phyloP scores from a whole-genome alignment of 2,888 invertebrate species.

The Ennomos quercinarius region DNA sequence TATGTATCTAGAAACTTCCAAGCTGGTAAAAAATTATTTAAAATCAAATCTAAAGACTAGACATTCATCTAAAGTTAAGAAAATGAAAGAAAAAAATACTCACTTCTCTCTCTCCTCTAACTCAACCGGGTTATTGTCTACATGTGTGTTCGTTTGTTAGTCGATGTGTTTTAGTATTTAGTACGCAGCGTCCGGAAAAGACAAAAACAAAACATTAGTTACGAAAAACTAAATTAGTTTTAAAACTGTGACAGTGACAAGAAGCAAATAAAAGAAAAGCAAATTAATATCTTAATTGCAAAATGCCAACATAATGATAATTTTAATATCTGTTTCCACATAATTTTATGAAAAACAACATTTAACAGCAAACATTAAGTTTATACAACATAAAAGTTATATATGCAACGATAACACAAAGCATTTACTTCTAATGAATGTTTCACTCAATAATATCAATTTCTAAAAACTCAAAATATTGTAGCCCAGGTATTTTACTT shows the following conservation, averaged over 20 bases:
- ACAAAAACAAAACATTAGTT: slow-evolving; percentile 40
- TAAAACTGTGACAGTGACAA: not conserved
- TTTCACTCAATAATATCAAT: too few relatives aligned
- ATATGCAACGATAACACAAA: too few relatives aligned
- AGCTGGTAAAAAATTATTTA: slow-evolving; percentile 24
- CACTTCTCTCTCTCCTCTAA: slow-evolving; percentile 95
- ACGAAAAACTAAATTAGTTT: slow-evolving; percentile 20
- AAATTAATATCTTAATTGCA: not conserved
- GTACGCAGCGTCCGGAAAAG: slow-evolving; percentile 80
- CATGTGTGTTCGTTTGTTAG: slow-evolving; percentile 60
- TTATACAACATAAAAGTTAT: too few relatives aligned
- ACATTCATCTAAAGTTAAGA: slow-evolving; percentile 29
- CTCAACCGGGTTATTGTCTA: slow-evolving; percentile 92
- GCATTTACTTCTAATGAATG: too few relatives aligned
- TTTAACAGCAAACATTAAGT: too few relatives aligned
- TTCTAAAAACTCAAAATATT: too few relatives aligned
- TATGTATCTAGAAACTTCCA: slow-evolving; percentile 37
- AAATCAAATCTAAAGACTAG: slow-evolving; percentile 29
- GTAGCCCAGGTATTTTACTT: too few relatives aligned
- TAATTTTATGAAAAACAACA: too few relatives aligned
- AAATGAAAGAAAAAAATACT: slow-evolving; percentile 66
- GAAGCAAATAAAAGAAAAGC: slow-evolving; percentile 5
- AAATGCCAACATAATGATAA: not conserved
- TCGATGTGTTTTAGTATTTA: slow-evolving; percentile 72
- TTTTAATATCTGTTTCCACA: too few relatives aligned